Evolutionary conservation across 2,888 invertebrate species (phyloP), one percentile per base, ranked within the genome.

Genomic region (Congeria kusceri): DNA sequence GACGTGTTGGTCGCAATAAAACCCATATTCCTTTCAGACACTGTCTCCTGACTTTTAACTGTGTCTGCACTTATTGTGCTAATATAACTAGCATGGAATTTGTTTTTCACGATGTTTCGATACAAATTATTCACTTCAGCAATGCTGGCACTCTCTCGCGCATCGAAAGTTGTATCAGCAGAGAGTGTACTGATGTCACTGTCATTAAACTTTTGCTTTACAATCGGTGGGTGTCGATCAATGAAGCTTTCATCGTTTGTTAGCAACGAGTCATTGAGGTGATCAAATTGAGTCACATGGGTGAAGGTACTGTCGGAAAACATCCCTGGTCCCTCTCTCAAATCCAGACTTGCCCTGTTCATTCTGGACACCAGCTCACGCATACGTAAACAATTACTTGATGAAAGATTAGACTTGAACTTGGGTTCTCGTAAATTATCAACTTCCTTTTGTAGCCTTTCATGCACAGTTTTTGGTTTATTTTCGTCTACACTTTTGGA

Each of bases 181-280:
- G 23, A 23, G 1, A 53, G 25, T 20, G 20, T 23, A n/a, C 67
- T 67, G 1, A 67, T 11, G 32, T 67, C 67, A 57, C 67, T 67
- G 7, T 53, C 53, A 57, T 78, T 68, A 56, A 78, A 78, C 25
- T 73, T 69, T 44, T 72, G 58, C 53, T 78, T 78, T 7, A 44
- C 25, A 39, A 68, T 27, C 1, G 20, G 53, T 25, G 25, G 20
- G 25, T 53, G 44, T 15, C 29, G 57, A 28, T 59, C 67, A 1
- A 71, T 46, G 27, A 57, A 74, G 23, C 74, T 79, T 28, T 66
- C 67, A 67, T 83, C 83, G 15, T 61, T 28, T 11, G 78, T 76
- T 0, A 78, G 56, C 15, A 79, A n/a, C 9, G 76, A 78, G 46
- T 80, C 76, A 66, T 59, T 58, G 18, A 64, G 39, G 3, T 46